Evolutionary conservation across 2,888 invertebrate genomes (phyloP), one percentile per base, ranked within the genome.

Genomic region (Sericinus montela): DNA sequence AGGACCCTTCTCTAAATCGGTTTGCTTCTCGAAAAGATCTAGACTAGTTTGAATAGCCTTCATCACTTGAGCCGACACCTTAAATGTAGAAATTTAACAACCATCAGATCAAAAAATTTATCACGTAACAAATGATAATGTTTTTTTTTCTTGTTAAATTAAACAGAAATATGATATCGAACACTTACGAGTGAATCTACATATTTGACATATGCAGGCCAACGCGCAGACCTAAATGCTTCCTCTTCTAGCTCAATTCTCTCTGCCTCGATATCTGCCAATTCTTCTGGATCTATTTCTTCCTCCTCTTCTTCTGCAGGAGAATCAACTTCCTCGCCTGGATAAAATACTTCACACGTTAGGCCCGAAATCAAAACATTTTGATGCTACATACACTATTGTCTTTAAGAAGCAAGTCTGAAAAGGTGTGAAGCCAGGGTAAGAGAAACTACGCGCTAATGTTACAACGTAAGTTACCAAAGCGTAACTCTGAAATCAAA

Each of bases 1-100:
- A 19, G 92, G 91, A 1, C 86, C 86, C 53, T 82, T 86, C 51
- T 89, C 87, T 29, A 86, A 70, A 62, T 92, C 85, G 56, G 92
- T 94, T 69, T 94, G 92, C 16, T 70, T 80, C 29, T 91, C 79
- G 51, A 94, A 91, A 48, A 92, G 85, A 51, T 87, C 71, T 36
- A 93, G 69, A 63, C 93, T 93, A 14, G 72, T 54, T 48, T 80
- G 70, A 23, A 89, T 75, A 1, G 81, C 84, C 65, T 86, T 80
- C 80, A 88, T 83, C 13, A 88, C 52, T 73, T 86, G 80, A 10
- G 59, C 61, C 0, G 84, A 83, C 13, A 89, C 87, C 89, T 89
- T 13, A 4, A 34, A 40, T 41, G 3, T 19, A 15, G 11, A 29
- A 7, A 19, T n/a, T 16, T 16, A 29, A 29, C 8, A 15, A 19